phyloP scores from a whole-genome alignment of 2,797 vertebrate species.

The Protonibea diacanthus region DNA sequence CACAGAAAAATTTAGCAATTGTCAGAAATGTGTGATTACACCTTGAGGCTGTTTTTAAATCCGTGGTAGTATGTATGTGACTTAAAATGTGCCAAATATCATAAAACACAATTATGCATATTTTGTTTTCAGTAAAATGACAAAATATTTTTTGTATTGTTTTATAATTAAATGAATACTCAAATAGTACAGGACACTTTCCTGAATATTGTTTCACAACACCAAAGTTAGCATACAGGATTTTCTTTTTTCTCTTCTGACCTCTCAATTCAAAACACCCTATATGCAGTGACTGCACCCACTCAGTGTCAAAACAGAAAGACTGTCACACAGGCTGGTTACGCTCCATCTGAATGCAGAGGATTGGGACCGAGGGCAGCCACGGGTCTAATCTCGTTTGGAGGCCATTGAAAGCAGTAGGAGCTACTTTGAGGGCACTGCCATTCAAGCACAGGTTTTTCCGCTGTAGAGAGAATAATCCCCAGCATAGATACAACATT shows the following conservation, averaged over 20 bases:
- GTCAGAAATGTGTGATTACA: conserved; percentile 11
- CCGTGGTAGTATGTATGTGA: not conserved
- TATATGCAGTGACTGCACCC: conserved; percentile 76
- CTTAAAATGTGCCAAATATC: conserved; percentile 68
- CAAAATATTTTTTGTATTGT: conserved; percentile 1
- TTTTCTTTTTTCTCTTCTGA: conserved; percentile 72
- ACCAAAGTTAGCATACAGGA: conserved; percentile 55
- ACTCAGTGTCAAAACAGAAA: conserved; percentile 82
- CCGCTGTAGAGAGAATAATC: conserved; percentile 86
- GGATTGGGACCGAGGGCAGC: conserved; percentile 85
- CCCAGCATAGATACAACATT: conserved; percentile 87
- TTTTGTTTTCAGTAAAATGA: conserved; percentile 44
- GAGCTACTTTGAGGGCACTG: conserved; percentile 85
- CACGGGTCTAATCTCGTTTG: conserved; percentile 87
- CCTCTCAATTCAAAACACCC: conserved; percentile 80
- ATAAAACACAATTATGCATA: conserved; percentile 36
- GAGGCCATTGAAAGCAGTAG: conserved; percentile 86
- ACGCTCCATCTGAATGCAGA: conserved; percentile 83
- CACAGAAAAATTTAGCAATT: conserved; percentile 11
- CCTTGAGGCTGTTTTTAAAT: conserved; percentile 10
- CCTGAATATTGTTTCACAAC: conserved; percentile 41
- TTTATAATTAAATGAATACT: conserved; percentile 32
- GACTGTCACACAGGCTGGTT: conserved; percentile 82
- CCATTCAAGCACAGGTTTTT: conserved; percentile 85
- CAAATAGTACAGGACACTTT: conserved; percentile 22